These are phyloP conservation scores for Herpetotheres cachinnans DNA, from an alignment of 2,113 vertebrate species.

Conservation along the genomic window DNA sequence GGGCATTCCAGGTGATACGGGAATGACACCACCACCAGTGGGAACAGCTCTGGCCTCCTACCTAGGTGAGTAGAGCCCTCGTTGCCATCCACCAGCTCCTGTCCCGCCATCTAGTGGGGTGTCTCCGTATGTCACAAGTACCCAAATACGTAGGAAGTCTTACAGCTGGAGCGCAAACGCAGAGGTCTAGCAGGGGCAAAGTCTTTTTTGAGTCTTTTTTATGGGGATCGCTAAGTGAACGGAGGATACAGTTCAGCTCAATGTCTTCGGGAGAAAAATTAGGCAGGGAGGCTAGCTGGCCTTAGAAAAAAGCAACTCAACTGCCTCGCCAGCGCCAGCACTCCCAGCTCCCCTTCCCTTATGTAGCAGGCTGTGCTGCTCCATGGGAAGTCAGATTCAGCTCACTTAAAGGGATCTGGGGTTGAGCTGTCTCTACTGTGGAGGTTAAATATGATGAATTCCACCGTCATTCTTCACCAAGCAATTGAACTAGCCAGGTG, in stretches of 20 bases:
- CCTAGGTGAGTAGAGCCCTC: neutral
- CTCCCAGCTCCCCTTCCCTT: neutral
- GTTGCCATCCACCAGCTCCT: neutral
- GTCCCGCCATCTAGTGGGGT: neutral
- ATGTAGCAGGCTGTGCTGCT: accelerated
- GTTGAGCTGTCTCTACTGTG: neutral
- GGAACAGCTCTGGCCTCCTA: neutral
- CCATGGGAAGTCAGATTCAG: neutral
- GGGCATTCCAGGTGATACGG: neutral
- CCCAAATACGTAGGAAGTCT: neutral
- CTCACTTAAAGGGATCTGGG: neutral
- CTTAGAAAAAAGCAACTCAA: neutral
- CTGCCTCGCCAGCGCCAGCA: neutral
- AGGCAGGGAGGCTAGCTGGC: neutral
- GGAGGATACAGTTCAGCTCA: neutral
- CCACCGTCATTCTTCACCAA: neutral
- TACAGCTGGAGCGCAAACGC: neutral
- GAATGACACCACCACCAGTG: neutral
- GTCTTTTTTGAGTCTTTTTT: neutral
- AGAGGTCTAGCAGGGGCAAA: accelerated
- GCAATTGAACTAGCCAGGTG: neutral
- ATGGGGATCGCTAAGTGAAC: neutral
- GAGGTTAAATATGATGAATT: neutral
- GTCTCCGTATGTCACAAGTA: neutral
- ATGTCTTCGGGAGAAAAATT: neutral